A percentile compares a stretch with the other conserved stretches of the same genome.
phyloP scores from a whole-genome alignment of 2,113 vertebrate species.

The Paratilapia polleni region DNA sequence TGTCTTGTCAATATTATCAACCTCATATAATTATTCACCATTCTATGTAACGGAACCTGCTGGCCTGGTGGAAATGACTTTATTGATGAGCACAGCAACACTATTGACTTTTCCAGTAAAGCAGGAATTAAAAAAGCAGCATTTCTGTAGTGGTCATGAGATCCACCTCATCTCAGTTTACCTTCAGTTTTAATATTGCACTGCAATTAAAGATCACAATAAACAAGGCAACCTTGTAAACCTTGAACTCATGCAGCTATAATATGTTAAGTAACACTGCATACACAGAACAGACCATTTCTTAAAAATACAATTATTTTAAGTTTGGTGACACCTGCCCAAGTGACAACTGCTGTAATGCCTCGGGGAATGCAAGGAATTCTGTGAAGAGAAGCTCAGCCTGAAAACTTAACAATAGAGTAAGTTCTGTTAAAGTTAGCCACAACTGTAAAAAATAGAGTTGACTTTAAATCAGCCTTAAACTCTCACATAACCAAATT shows the following conservation, averaged over 20 bases:
- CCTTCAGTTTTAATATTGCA: constrained; percentile 25
- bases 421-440: not conserved
- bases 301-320: constrained; percentile 16
- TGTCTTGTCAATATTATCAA: constrained; percentile 74
- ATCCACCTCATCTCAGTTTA: constrained; percentile 59
- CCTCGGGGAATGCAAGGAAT: not conserved
- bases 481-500: not conserved
- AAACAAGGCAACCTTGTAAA: not conserved
- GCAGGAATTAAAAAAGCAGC: constrained; percentile 61
- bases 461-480: not conserved
- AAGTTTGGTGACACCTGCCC: constrained; percentile 27
- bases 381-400: constrained; percentile 5
- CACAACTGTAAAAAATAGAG: not conserved
- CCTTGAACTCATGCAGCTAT: not conserved
- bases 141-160: constrained; percentile 53
- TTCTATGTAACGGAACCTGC: constrained; percentile 70
- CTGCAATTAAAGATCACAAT: constrained; percentile 39
- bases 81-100: constrained; percentile 74
- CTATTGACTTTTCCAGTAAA: constrained; percentile 80
- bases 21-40: constrained; percentile 73
- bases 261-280: not conserved
- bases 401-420: not conserved
- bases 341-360: not conserved
- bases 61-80: constrained; percentile 68
- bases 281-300: not conserved